Percentiles rank a stretch among this genome's conserved stretches.
Conservation (phyloP, 2,888 invertebrate genomes). For the Patella caerulea region DNA sequence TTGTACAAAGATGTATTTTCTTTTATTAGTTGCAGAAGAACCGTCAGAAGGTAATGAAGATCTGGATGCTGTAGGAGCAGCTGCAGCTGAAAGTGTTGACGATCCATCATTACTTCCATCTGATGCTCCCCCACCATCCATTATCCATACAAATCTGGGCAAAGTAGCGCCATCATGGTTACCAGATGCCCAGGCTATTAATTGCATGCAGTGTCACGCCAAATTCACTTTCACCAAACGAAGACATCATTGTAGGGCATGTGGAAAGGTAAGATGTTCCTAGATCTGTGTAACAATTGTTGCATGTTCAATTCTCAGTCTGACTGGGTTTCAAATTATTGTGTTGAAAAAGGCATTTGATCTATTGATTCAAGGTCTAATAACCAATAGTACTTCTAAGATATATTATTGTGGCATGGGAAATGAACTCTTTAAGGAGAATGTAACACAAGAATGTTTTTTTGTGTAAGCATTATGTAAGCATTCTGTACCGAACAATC, state of each 20-base stretch:
- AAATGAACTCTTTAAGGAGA: no score
- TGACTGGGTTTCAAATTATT: no score
- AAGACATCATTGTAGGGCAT: constrained; percentile 87
- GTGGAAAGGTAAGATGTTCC: constrained; percentile 79
- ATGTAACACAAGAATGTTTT: no score
- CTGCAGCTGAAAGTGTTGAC: constrained; percentile 31
- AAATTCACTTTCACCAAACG: constrained; percentile 87
- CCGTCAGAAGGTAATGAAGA: constrained; percentile 8
- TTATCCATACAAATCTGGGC: constrained; percentile 74
- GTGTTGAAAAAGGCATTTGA: no score
- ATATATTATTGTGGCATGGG: no score
- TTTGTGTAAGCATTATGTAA: no score
- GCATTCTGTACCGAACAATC: no score
- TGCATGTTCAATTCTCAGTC: no score
- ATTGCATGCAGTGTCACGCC: constrained; percentile 85
- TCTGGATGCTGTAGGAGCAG: constrained; percentile 33
- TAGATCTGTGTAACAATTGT: no score
- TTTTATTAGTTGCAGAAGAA: constrained; percentile 15
- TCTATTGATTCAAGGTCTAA: no score
- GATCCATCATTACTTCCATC: constrained; percentile 11
- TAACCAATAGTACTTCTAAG: no score
- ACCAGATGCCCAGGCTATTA: constrained; percentile 85
- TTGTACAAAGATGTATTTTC: no score
- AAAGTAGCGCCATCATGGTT: constrained; percentile 88
- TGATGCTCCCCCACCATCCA: constrained; percentile 42